These are phyloP conservation scores for Pontoporia blainvillei DNA, from an alignment of 2,113 vertebrate species.

Conservation along the genomic window DNA sequence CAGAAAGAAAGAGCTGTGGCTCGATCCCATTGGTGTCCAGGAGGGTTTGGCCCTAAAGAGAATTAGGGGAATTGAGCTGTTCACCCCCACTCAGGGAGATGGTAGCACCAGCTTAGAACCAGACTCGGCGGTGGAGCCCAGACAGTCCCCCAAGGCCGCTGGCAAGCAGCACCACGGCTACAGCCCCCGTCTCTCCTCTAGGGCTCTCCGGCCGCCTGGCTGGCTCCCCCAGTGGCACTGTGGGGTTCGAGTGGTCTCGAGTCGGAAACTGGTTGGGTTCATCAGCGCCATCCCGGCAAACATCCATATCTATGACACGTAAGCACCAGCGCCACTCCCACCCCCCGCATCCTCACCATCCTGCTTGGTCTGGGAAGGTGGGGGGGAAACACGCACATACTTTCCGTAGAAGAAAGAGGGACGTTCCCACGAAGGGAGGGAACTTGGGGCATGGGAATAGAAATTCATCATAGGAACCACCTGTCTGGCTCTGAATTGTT, in stretches of 20 bases:
- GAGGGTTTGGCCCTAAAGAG: background rate
- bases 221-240: conserved; percentile 99
- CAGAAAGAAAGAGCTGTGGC: background rate
- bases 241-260: conserved; percentile 95
- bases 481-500: background rate
- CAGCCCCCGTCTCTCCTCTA: conserved; percentile 63
- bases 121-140: accelerated
- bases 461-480: background rate
- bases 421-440: background rate
- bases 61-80: background rate
- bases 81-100: background rate
- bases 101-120: background rate
- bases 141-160: accelerated
- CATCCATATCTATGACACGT: conserved; percentile 96
- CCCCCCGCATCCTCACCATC: background rate
- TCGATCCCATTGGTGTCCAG: background rate
- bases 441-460: background rate
- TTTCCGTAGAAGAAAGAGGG: background rate
- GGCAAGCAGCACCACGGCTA: background rate
- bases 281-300: conserved; percentile 97
- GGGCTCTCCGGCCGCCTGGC: conserved; percentile 96
- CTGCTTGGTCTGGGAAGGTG: background rate
- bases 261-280: conserved; percentile 97
- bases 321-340: conserved; percentile 58
- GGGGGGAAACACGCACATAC: background rate